Evolutionary conservation across 2,113 vertebrate genomes (phyloP).

Genomic region (Actenoides hombroni): DNA sequence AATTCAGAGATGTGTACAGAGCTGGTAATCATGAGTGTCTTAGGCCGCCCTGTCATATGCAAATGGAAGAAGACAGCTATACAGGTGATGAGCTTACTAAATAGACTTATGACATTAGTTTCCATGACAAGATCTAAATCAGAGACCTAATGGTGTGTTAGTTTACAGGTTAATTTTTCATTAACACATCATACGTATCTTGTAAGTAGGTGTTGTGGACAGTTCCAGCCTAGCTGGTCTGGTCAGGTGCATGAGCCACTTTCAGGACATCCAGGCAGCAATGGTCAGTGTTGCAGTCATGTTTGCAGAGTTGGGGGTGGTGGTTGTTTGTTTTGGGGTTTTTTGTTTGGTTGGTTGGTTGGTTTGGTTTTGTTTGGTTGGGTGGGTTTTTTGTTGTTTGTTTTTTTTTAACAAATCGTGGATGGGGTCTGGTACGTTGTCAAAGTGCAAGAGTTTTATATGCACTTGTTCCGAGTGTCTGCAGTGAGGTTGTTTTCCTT

Average conservation of each 20-base stretch:
- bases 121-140: background rate
- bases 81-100: background rate
- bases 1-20: background rate
- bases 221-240: background rate
- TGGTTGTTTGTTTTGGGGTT: background rate
- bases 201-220: background rate
- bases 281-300: rapidly evolving
- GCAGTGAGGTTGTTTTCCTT: background rate
- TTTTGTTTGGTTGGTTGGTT: background rate
- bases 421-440: background rate
- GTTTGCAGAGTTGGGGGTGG: background rate
- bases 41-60: background rate
- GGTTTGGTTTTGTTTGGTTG: background rate
- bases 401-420: background rate
- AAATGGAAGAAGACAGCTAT: background rate
- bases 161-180: background rate
- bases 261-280: background rate
- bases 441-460: background rate
- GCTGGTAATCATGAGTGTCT: background rate
- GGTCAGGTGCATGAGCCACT: background rate
- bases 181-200: background rate
- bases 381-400: background rate
- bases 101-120: background rate
- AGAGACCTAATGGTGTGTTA: background rate
- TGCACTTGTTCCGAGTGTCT: background rate